phyloP scores from a whole-genome alignment of 2,113 vertebrate genomes.

The Kryptolebias marmoratus region DNA sequence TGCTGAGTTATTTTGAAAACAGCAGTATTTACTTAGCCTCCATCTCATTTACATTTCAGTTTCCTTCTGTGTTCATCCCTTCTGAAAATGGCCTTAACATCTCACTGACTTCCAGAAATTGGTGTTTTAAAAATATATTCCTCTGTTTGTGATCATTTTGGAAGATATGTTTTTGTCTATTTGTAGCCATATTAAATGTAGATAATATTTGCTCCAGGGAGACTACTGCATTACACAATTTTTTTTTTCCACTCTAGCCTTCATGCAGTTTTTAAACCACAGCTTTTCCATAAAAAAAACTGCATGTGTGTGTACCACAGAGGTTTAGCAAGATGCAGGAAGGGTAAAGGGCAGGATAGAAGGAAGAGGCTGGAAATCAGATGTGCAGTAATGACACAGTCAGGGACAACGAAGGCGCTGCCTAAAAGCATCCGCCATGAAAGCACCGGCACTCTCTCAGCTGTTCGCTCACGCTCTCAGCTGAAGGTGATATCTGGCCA shows the following conservation, averaged over 20 bases:
- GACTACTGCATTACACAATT: slow-evolving; percentile 28
- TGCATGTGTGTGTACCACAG: slow-evolving; percentile 11
- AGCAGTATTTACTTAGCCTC: too few species aligned
- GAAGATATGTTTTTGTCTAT: slow-evolving; percentile 30
- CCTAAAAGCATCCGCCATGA: slow-evolving; percentile 53
- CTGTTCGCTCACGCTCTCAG: slow-evolving; percentile 43
- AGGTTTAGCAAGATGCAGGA: slow-evolving; percentile 56
- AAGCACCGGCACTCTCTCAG: slow-evolving; percentile 37
- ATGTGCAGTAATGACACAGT: slow-evolving; percentile 54
- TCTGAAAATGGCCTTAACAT: too few species aligned
- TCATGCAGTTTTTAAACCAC: slow-evolving; percentile 49
- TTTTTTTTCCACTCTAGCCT: slow-evolving; percentile 35
- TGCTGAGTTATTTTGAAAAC: too few species aligned
- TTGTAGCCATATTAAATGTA: slow-evolving; percentile 53
- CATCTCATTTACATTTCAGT: too few species aligned
- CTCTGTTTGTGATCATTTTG: slow-evolving; percentile 6
- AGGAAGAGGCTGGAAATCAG: slow-evolving; percentile 58
- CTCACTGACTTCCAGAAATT: background rate
- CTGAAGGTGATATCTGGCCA: slow-evolving; percentile 61
- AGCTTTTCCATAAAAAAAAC: slow-evolving; percentile 52
- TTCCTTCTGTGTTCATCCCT: too few species aligned
- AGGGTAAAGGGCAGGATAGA: slow-evolving; percentile 48
- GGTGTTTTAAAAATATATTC: slow-evolving; percentile 19
- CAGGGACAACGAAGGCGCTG: slow-evolving; percentile 15
- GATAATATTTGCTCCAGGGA: slow-evolving; percentile 35